These are phyloP conservation scores for Xiphophorus couchianus DNA, from an alignment of 2,113 vertebrate species.

Conservation along the genomic window DNA sequence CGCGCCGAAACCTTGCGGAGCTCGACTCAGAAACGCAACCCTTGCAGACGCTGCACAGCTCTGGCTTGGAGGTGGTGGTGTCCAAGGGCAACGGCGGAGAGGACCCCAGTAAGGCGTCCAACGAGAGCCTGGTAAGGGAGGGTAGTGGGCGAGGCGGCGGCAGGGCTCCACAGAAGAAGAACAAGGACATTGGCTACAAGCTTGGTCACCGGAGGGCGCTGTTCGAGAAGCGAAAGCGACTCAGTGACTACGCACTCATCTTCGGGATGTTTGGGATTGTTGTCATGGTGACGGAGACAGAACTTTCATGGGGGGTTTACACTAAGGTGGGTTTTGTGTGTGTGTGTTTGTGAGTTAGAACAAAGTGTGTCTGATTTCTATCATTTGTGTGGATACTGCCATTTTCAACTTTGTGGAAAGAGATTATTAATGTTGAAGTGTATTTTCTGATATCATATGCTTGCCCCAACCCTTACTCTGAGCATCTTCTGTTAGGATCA, in stretches of 20 bases:
- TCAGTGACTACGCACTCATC: constrained; percentile 93
- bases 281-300: constrained; percentile 94
- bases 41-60: constrained; percentile 80
- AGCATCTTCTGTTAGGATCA: no score
- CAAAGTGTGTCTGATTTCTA: background rate
- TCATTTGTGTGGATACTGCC: background rate
- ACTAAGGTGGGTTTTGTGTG: constrained; percentile 72
- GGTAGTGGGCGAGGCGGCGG: constrained; percentile 59
- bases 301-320: constrained; percentile 94
- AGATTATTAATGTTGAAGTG: no score
- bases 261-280: constrained; percentile 96
- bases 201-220: constrained; percentile 89
- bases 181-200: constrained; percentile 87
- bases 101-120: constrained; percentile 77
- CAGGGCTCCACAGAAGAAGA: constrained; percentile 75
- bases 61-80: constrained; percentile 87
- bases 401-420: background rate
- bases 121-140: constrained; percentile 72
- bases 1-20: constrained; percentile 79
- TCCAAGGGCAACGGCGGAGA: constrained; percentile 80
- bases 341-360: constrained; percentile 3
- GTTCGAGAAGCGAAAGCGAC: constrained; percentile 92
- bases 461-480: no score
- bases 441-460: no score
- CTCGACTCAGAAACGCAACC: constrained; percentile 85